Base-by-base conservation (phyloP, 2,113 vertebrate species). In the Picathartes gymnocephalus region DNA sequence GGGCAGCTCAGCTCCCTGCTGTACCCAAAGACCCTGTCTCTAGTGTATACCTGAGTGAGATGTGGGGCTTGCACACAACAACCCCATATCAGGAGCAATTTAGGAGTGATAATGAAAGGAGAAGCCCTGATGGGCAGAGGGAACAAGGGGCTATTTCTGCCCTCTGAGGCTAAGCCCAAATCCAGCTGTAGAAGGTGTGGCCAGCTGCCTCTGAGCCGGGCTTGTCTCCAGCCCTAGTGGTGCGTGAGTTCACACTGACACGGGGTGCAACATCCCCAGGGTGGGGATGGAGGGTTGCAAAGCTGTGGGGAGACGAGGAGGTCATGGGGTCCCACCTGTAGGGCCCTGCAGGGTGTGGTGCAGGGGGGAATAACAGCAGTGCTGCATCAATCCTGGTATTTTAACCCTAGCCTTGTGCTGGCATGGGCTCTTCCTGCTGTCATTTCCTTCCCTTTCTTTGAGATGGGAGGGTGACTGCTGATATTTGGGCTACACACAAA, bases 151-250 rank as follows among this genome's bases (percentile, higher is more conserved):
- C 68, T 92, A 45, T 53, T 0, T 7, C 39, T 88, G 79, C 33
- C 25, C 33, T 66, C 13, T 1, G 2, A 48, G 31, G 39, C 44
- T 51, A 56, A 56, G 61, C 18, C 61, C 57, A 42, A 39, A 56
- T 39, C 24, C 73, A 77, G 45, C 72, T 50, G 74, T 7, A 56
- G 61, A 70, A 91, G 65, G 9, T 74, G 70, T 6, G 40, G 64
- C 4, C 2, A 2, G 44, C 8, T 47, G 56, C 14, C 48, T 45
- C 21, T 24, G 35, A 87, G 56, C 15, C 0, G 0, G 42, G 48
- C 12, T 92, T 1, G 0, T n/a, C 40, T 24, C 28, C 9, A 4
- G 57, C 33, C 54, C 39, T 27, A 11, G 12, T 11, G 27, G 60
- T 40, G 65, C 40, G 35, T 7, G 2, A 68, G 21, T 33, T 88